Evolutionary conservation across 1,140 invertebrate species (phyloP), one percentile per base, ranked within the genome.

Genomic region (Pseudomyrmex dendroicus): DNA sequence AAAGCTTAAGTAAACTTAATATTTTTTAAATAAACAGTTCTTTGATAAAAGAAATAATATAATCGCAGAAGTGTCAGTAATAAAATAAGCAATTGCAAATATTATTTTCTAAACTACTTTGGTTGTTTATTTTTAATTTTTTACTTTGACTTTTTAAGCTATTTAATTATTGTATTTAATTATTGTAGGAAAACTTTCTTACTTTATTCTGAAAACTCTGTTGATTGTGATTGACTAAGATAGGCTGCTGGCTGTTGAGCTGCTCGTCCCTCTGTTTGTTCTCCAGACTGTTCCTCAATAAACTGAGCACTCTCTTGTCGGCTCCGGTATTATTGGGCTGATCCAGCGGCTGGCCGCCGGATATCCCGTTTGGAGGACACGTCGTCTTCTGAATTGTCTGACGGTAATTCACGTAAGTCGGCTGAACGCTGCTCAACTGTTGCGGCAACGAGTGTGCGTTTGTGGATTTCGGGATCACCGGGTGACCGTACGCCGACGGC

Each of bases 211-310:
- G 92, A 70, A 92, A 93, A 62, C 91, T 93, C 74, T 93, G 92
- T 46, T 93, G 93, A 82, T 77, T 92, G 9, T 93, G 92, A 84
- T 93, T 93, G 5, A 88, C 89, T 17, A 93, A 35, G 7, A 91
- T 92, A 2, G 92, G 91, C 67, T 93, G 93, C n/a, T 93, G 92
- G n/a, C 87, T 92, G 61, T 93, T 92, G 25, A 92, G 67, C 66
- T 93, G 92, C 44, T 94, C 93, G 70, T 96, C 95, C 63, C 94
- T 92, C 72, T 94, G 96, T 91, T 96, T 96, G 50, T 95, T 96
- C 92, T 97, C 96, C 82, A 97, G 92, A 90, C 95, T 97, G 84
- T 95, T 96, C 85, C 96, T 94, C 57, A 97, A 89, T 74, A 97
- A 95, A 88, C 95, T 96, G 68, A 96, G 91, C 17, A 97, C 96